Evolutionary conservation across 2,888 invertebrate genomes (phyloP), one percentile per base, ranked within the genome.

Genomic region (Coleophora flavipennella): DNA sequence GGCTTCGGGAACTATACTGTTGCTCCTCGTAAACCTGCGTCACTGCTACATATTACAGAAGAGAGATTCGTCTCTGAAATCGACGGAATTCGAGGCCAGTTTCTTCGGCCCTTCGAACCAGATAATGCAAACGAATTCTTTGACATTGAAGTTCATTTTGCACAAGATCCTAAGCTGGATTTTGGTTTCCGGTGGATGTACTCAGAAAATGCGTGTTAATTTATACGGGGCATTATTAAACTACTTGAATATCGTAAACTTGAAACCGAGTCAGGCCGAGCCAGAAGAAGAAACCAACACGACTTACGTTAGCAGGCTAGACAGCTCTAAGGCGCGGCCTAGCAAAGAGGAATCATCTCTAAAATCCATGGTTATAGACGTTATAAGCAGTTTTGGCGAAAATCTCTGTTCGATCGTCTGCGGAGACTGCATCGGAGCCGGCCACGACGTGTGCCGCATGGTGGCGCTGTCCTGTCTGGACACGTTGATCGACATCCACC

Each of bases 401-500:
- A 91, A 91, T 58, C 69, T 96, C 35, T 90, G 95, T 62, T 91
- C 93, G 51, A 67, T 78, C 1, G 90, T 96, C 38, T 95, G 95
- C 51, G 90, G 93, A 39, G 96, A 97, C 72, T 93, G 93, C 43
- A 92, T 93, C 8, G 92, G 93, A 1, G 95, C 62, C 0, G 80
- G 95, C 0, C 95, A 95, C 61, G 94, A 96, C 53, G 91, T 97
- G 9, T 94, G 94, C 59, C 91, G 94, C 73, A 95, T 96, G 92
- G 85, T 95, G 39, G 93, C 96, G 0, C 80, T 97, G 50, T 90
- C 94, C 0, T 92, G 93, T 47, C 80, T 96, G 40, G 93, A 95
- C 62, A 89, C 92, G 33, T 78, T 96, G 33, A 81, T 95, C 1
- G 91, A 92, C 46, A 80, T 93, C 46, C 92, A 93, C 53, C 90